Percentiles rank a stretch among this genome's conserved stretches.
phyloP scores from a whole-genome alignment of 1,140 invertebrate species.

The Centruroides sculpturatus region DNA sequence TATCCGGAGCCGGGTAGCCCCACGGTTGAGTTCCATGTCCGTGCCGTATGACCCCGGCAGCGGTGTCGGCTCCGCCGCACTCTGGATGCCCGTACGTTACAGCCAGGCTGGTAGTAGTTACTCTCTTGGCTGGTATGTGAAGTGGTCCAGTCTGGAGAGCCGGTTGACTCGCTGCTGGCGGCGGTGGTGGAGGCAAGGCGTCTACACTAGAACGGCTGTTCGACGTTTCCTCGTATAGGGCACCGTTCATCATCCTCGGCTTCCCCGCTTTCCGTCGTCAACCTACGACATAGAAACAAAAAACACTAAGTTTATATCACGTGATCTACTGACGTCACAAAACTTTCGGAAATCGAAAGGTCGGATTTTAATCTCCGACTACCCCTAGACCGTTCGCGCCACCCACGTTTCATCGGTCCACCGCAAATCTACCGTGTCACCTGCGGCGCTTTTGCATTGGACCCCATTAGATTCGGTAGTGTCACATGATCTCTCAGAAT shows the following conservation, averaged over 20 bases:
- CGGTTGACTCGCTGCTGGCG: not conserved
- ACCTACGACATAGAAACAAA: no score
- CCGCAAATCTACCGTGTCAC: no score
- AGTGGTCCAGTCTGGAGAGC: constrained; percentile 33
- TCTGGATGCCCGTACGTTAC: constrained; percentile 27
- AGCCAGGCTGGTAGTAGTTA: constrained; percentile 32
- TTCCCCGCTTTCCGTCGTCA: constrained; percentile 1
- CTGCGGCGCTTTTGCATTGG: no score
- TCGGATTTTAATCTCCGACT: no score
- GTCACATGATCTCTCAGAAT: no score
- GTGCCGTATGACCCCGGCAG: constrained; percentile 49
- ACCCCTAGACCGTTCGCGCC: no score
- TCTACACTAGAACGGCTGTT: constrained; percentile 14
- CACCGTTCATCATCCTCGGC: constrained; percentile 13
- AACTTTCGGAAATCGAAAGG: no score
- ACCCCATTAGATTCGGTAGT: no score
- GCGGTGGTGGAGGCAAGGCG: constrained; percentile 2
- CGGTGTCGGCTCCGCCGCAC: constrained; percentile 26
- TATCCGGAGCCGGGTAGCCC: constrained; percentile 44
- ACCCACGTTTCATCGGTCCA: no score
- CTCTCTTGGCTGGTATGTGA: constrained; percentile 66
- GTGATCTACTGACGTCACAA: no score
- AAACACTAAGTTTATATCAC: no score
- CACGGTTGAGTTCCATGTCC: constrained; percentile 47
- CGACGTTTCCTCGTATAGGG: constrained; percentile 13